A percentile compares a stretch with the other conserved stretches of the same genome.
Conservation (phyloP, 1,140 invertebrate species). For the Cyphomyrmex costatus region DNA sequence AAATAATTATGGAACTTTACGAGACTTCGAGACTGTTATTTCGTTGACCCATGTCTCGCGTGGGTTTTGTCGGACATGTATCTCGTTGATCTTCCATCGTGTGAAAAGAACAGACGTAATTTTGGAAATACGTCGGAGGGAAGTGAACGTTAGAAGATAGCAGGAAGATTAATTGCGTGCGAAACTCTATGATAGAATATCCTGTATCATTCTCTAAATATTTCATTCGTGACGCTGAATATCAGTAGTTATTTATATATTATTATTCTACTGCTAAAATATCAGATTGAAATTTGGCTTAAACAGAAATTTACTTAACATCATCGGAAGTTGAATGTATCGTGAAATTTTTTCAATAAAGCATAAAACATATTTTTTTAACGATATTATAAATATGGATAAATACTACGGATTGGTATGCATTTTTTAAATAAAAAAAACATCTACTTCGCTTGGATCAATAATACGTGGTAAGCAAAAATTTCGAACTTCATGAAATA, state of each 20-base stretch:
- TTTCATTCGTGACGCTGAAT: neutral
- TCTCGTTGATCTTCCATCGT: conserved; percentile 49
- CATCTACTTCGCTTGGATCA: neutral
- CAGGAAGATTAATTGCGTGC: conserved; percentile 57
- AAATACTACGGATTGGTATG: neutral
- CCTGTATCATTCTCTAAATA: conserved; percentile 49
- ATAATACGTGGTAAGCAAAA: conserved; percentile 27
- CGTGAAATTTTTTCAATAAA: conserved; percentile 10
- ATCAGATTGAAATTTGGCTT: neutral
- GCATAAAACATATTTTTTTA: neutral
- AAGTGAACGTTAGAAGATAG: conserved; percentile 25
- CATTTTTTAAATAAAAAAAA: conserved; percentile 41
- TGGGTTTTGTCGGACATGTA: conserved; percentile 35
- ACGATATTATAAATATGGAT: neutral
- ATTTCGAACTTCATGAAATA: conserved; percentile 52
- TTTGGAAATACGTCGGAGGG: conserved; percentile 53
- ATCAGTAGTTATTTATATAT: conserved; percentile 24
- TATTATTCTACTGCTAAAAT: conserved; percentile 39
- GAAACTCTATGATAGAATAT: conserved; percentile 40
- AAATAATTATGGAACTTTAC: conserved; percentile 60
- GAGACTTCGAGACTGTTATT: conserved; percentile 30
- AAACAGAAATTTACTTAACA: neutral
- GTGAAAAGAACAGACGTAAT: conserved; percentile 63
- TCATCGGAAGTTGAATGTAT: neutral
- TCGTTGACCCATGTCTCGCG: conserved; percentile 35